Evolutionary conservation across 2,888 invertebrate genomes (phyloP).

Genomic region (Dicycla oo): DNA sequence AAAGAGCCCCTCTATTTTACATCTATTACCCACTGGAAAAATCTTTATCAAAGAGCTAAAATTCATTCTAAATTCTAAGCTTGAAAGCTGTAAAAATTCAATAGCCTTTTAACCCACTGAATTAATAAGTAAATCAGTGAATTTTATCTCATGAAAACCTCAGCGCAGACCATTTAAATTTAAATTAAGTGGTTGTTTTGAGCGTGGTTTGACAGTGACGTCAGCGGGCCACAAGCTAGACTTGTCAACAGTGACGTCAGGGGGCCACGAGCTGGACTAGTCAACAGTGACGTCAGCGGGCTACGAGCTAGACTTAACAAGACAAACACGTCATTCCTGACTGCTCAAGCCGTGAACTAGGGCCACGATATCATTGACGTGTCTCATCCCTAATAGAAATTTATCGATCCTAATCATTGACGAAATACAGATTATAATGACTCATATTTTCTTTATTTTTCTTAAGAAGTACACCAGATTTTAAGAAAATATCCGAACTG

Average conservation of each 20-base stretch:
- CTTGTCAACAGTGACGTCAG: conserved; percentile 1
- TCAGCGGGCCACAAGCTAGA: not conserved
- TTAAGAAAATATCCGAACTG: not conserved
- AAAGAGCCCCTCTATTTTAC: not conserved
- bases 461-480: not conserved
- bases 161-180: conserved; percentile 37
- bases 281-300: no score
- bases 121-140: conserved; percentile 57
- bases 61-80: conserved; percentile 30
- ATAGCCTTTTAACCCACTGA: conserved; percentile 51
- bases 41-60: conserved; percentile 12
- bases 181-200: conserved; percentile 42
- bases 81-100: conserved; percentile 51
- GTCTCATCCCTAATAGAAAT: not conserved
- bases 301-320: no score
- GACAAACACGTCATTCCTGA: not conserved
- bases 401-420: not conserved
- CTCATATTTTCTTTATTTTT: not conserved
- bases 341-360: not conserved
- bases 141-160: conserved; percentile 38
- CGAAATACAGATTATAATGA: not conserved
- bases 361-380: not conserved
- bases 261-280: no score
- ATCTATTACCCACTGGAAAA: conserved; percentile 16
- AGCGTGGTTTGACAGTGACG: conserved; percentile 25